These are phyloP conservation scores for Kryptopterus vitreolus DNA, from an alignment of 2,797 vertebrate species.

Conservation along the genomic window DNA sequence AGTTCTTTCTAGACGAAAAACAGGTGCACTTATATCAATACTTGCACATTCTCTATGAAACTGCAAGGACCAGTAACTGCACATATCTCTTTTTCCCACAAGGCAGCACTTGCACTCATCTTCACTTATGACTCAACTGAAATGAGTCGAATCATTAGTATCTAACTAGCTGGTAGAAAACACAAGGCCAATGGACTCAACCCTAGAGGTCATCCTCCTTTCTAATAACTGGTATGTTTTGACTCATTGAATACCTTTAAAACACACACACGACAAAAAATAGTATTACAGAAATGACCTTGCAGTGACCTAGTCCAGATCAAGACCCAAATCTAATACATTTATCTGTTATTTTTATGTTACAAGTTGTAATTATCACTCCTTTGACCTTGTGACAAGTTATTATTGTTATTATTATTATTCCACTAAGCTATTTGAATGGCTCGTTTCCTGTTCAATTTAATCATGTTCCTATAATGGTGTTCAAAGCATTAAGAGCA, in stretches of 20 bases:
- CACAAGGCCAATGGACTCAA: not conserved
- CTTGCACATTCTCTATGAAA: not conserved
- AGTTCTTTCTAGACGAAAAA: not conserved
- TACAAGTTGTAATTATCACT: not conserved
- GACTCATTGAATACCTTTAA: not conserved
- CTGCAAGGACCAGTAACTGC: not conserved
- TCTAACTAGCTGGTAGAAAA: not conserved
- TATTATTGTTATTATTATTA: not conserved
- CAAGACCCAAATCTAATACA: not conserved
- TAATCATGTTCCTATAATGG: too few species aligned
- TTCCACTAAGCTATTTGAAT: not conserved
- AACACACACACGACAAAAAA: not conserved
- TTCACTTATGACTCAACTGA: not conserved
- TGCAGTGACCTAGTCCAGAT: not conserved
- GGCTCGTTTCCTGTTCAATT: too few species aligned
- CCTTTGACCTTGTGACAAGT: not conserved
- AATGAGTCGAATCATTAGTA: not conserved
- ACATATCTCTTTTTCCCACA: not conserved
- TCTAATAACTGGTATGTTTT: not conserved
- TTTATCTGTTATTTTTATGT: not conserved
- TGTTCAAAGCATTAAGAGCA: too few species aligned
- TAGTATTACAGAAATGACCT: not conserved
- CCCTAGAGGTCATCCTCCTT: not conserved
- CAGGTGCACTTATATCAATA: conserved; percentile 11
- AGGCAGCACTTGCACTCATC: not conserved